phyloP scores from a whole-genome alignment of 2,113 vertebrate genomes.

The Stegostoma tigrinum region DNA sequence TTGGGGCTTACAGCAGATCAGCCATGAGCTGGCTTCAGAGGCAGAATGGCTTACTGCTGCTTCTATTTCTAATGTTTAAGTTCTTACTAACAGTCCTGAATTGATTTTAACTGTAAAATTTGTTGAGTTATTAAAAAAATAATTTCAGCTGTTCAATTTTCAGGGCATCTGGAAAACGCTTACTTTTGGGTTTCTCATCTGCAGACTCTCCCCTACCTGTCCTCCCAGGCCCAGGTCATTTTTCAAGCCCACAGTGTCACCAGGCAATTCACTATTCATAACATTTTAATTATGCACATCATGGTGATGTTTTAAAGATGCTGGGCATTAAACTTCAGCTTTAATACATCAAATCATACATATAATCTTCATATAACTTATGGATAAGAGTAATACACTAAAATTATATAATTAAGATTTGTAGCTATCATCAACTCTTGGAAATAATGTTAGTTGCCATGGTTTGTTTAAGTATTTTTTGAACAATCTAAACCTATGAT shows the following conservation, averaged over 20 bases:
- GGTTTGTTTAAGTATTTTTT: background rate
- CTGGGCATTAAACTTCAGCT: background rate
- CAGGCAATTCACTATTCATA: background rate
- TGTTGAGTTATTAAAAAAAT: background rate
- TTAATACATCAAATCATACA: background rate
- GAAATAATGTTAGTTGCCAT: background rate
- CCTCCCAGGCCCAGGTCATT: background rate
- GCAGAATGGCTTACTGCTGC: too few species aligned
- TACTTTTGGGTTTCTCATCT: background rate
- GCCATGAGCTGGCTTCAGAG: too few species aligned
- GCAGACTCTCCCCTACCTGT: background rate
- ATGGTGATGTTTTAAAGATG: background rate
- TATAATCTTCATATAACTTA: background rate
- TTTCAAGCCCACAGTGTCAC: background rate
- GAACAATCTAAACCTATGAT: background rate
- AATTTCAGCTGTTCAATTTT: background rate
- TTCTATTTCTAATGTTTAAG: too few species aligned
- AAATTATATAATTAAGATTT: background rate
- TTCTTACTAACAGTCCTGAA: too few species aligned
- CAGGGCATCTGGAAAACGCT: background rate
- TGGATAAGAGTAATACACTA: background rate
- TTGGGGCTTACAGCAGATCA: too few species aligned
- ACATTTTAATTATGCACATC: background rate
- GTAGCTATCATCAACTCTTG: background rate
- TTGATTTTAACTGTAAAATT: background rate